Percentiles rank a stretch among this genome's conserved stretches.
These are phyloP conservation scores for Microtus pennsylvanicus DNA, from an alignment of 2,113 vertebrate genomes.

Conservation along the genomic window DNA sequence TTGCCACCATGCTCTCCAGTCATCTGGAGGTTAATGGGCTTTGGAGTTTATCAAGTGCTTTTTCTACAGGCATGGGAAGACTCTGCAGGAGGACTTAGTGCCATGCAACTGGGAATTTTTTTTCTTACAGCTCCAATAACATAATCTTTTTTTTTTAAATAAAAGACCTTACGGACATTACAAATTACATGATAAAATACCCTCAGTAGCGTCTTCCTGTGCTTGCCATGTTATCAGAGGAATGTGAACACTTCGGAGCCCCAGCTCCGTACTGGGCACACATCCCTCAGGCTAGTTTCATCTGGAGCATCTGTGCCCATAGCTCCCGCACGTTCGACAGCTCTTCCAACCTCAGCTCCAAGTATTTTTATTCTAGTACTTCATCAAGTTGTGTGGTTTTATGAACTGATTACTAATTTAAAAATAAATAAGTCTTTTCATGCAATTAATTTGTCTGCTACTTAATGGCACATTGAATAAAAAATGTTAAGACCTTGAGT, in stretches of 20 bases:
- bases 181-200: conserved; percentile 15
- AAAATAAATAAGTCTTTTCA: conserved; percentile 14
- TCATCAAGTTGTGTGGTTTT: conserved; percentile 7
- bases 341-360: conserved; percentile 5
- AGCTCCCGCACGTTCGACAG: not conserved
- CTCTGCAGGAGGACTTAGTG: not conserved
- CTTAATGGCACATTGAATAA: conserved; percentile 9
- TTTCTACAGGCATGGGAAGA: conserved; percentile 37
- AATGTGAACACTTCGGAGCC: not conserved
- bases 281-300: fast-evolving
- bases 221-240: not conserved
- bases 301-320: not conserved
- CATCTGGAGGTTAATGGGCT: conserved; percentile 73
- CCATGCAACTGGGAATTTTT: not conserved
- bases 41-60: conserved; percentile 64
- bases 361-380: conserved; percentile 35
- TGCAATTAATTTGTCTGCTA: not conserved
- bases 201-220: not conserved
- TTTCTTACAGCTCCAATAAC: not conserved
- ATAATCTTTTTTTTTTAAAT: not conserved
- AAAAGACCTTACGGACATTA: not conserved
- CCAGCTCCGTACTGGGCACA: not conserved
- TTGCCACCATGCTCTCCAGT: conserved; percentile 55
- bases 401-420: conserved; percentile 43
- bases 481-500: not conserved